phyloP scores from a whole-genome alignment of 2,888 invertebrate species.

The Drosophila mayaguana region DNA sequence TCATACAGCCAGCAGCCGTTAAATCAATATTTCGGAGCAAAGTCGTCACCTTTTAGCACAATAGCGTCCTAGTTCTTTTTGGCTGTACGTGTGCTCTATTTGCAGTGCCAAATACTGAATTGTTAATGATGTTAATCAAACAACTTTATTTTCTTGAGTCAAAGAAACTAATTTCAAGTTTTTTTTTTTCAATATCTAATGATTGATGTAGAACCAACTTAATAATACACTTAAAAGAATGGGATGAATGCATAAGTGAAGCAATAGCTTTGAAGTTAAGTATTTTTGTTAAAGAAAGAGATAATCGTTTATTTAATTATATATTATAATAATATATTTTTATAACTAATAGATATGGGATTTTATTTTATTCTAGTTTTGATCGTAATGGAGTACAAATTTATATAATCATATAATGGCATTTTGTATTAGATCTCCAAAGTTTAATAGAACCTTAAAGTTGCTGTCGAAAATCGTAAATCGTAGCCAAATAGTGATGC shows the following conservation, averaged over 20 bases:
- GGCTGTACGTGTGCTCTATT: constrained; percentile 1
- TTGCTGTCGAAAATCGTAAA: background rate
- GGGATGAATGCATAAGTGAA: no score
- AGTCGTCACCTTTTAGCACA: constrained; percentile 22
- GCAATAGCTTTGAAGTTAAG: no score
- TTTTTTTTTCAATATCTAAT: background rate
- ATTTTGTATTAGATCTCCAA: no score
- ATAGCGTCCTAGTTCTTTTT: constrained; percentile 11
- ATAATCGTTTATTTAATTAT: no score
- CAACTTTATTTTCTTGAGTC: constrained; percentile 21
- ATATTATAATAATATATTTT: no score
- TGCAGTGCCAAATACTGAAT: constrained; percentile 1
- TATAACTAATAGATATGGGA: no score
- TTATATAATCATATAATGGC: no score
- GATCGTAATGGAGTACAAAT: no score
- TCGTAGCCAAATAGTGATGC: background rate
- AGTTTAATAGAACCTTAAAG: background rate
- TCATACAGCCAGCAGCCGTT: constrained; percentile 12
- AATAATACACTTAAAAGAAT: background rate
- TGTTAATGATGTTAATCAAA: background rate
- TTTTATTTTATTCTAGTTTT: no score
- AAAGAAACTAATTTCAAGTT: background rate
- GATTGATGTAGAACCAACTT: background rate
- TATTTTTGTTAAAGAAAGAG: no score
- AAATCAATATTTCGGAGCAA: constrained; percentile 58